phyloP scores from a whole-genome alignment of 2,888 invertebrate genomes.

The Mellilla xanthometata region DNA sequence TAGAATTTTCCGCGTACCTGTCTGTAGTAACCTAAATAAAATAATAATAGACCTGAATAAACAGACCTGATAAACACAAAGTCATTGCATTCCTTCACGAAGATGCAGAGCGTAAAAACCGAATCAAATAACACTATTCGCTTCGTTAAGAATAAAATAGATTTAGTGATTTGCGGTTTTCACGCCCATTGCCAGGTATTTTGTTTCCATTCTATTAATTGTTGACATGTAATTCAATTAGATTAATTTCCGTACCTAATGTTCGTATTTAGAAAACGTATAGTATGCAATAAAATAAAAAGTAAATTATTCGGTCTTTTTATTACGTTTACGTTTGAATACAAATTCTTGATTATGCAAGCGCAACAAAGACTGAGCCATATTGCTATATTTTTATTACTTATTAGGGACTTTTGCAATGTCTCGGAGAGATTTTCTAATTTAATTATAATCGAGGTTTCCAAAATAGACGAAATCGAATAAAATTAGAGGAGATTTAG shows the following conservation, averaged over 20 bases:
- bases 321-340: too few species aligned
- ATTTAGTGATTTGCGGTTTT: conserved; percentile 42
- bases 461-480: background rate
- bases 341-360: too few species aligned
- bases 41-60: too few species aligned
- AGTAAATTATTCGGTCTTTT: too few species aligned
- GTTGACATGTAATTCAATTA: conserved; percentile 42
- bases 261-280: background rate
- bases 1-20: too few species aligned
- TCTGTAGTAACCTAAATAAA: too few species aligned
- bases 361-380: too few species aligned
- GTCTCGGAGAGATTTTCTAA: conserved; percentile 2
- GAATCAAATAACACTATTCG: conserved; percentile 19
- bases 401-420: too few species aligned
- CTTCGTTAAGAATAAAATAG: conserved; percentile 26
- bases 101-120: conserved; percentile 34
- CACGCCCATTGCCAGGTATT: conserved; percentile 23
- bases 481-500: conserved; percentile 7
- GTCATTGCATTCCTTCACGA: conserved; percentile 49
- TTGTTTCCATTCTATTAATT: conserved; percentile 33
- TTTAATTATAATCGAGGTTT: background rate
- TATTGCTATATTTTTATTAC: too few species aligned
- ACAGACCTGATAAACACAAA: conserved; percentile 14
- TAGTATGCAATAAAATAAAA: background rate
- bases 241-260: conserved; percentile 28